A percentile compares a stretch with the other conserved stretches of the same genome.
Evolutionary conservation across 2,797 vertebrate genomes (phyloP).

Genomic region (Protosalanx chinensis): DNA sequence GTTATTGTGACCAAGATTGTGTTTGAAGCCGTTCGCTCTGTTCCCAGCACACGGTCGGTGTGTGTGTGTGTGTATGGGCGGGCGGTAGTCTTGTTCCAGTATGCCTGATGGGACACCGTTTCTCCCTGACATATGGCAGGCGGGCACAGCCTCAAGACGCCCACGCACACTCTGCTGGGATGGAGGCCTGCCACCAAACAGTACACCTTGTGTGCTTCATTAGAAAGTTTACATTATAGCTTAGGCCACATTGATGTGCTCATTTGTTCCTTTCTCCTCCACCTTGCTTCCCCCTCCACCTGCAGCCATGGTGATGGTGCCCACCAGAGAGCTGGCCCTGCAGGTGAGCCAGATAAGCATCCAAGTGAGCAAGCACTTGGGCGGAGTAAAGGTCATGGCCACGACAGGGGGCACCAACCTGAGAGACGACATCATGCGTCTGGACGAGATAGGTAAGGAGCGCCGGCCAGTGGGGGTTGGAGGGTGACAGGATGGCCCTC

Average conservation of each 20-base stretch:
- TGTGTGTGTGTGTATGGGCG: not conserved
- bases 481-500: not conserved
- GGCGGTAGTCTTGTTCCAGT: not conserved
- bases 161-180: constrained; percentile 4
- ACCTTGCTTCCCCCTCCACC: not conserved
- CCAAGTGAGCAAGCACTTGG: constrained; percentile 72
- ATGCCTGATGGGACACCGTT: not conserved
- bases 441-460: constrained; percentile 69
- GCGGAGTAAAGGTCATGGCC: constrained; percentile 74
- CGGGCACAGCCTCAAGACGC: constrained; percentile 1
- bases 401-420: constrained; percentile 76
- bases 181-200: not conserved
- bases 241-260: not conserved
- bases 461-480: too few species aligned
- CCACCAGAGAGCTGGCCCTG: constrained; percentile 74
- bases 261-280: constrained; percentile 8
- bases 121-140: constrained; percentile 18
- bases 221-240: not conserved
- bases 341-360: constrained; percentile 77
- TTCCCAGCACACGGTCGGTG: not conserved
- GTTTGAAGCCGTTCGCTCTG: not conserved
- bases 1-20: not conserved
- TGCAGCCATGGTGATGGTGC: constrained; percentile 72
- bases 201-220: not conserved
- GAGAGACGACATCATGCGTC: constrained; percentile 75